These are phyloP conservation scores for Montipora capricornis DNA, from an alignment of 64 coral and sea anemone species.

Conservation along the genomic window DNA sequence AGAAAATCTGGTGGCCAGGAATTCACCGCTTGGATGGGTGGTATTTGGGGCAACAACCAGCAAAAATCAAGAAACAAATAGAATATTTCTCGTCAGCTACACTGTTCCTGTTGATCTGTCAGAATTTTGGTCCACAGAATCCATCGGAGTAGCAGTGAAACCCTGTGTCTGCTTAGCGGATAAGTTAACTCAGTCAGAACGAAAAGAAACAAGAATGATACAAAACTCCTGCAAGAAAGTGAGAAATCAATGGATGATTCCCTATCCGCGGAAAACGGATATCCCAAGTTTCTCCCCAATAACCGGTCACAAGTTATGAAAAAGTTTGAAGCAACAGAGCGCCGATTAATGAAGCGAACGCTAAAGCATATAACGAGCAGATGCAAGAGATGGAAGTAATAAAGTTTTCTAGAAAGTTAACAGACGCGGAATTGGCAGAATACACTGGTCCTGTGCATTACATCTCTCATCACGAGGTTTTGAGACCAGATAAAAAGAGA, in stretches of 20 bases:
- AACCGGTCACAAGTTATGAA: neutral
- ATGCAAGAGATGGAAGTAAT: neutral
- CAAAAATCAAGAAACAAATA: neutral
- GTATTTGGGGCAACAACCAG: neutral
- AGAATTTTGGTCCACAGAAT: conserved; percentile 11
- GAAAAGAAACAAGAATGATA: neutral
- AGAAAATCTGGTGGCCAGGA: no score
- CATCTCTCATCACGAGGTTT: no score
- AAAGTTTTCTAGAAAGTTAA: neutral
- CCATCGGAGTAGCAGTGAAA: neutral
- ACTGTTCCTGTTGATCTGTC: neutral
- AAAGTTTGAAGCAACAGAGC: neutral
- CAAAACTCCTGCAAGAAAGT: neutral
- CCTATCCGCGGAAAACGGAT: neutral
- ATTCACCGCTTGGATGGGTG: no score
- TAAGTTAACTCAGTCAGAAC: neutral
- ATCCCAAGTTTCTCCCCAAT: neutral
- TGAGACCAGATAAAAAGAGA: no score
- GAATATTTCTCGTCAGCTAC: neutral
- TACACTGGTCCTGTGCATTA: no score
- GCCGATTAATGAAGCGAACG: neutral
- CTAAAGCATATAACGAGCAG: neutral
- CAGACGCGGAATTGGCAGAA: no score
- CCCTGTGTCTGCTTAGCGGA: neutral
- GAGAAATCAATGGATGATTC: neutral